phyloP scores from a whole-genome alignment of 2,797 vertebrate species.

The Semotilus atromaculatus region DNA sequence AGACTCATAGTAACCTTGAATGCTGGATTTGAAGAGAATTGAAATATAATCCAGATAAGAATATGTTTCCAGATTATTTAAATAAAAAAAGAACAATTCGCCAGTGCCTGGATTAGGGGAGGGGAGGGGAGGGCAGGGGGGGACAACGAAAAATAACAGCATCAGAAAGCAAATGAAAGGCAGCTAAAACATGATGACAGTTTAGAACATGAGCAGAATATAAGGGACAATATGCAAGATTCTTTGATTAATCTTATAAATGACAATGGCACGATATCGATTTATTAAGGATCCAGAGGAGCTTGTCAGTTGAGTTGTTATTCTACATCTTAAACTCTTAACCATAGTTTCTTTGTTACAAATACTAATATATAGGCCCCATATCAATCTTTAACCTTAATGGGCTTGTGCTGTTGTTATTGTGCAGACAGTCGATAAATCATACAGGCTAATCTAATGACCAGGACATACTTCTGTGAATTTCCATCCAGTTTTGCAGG shows the following conservation, averaged over 20 bases:
- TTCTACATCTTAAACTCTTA: not conserved
- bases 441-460: slow-evolving; percentile 51
- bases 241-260: slow-evolving; percentile 52
- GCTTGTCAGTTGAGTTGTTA: slow-evolving; percentile 38
- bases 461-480: slow-evolving; percentile 50
- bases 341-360: slow-evolving; percentile 38
- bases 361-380: slow-evolving; percentile 37
- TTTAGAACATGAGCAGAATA: slow-evolving; percentile 7
- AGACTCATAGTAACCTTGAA: slow-evolving; percentile 40
- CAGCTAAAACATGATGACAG: slow-evolving; percentile 30
- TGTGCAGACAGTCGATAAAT: slow-evolving; percentile 52
- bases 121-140: too few relatives aligned
- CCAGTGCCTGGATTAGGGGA: slow-evolving; percentile 19
- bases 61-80: slow-evolving; percentile 62
- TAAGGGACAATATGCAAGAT: slow-evolving; percentile 28
- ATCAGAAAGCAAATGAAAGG: slow-evolving; percentile 28
- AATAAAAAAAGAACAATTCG: slow-evolving; percentile 53
- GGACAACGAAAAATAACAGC: slow-evolving; percentile 35
- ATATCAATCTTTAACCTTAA: slow-evolving; percentile 58
- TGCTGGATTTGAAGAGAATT: slow-evolving; percentile 58
- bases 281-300: slow-evolving; percentile 45
- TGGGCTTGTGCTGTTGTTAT: slow-evolving; percentile 48
- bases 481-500: slow-evolving; percentile 54
- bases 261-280: slow-evolving; percentile 51
- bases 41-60: slow-evolving; percentile 57